A percentile compares a stretch with the other conserved stretches of the same genome.
Conservation (phyloP, 2,888 invertebrate species). For the Ramazzottius varieornatus region DNA sequence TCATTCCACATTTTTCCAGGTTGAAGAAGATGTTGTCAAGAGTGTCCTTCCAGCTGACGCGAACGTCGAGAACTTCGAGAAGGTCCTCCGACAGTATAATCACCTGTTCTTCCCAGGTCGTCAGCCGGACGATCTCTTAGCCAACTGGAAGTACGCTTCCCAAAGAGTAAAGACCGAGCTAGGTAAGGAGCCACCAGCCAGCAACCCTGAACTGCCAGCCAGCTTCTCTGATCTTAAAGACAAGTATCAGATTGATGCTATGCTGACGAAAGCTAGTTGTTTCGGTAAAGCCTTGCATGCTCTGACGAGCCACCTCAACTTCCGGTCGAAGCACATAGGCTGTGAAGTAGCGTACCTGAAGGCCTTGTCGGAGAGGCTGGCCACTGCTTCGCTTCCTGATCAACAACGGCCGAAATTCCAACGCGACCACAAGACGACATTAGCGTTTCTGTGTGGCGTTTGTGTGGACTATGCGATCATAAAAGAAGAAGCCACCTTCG, state of each 20-base stretch:
- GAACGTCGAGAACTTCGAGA: not conserved
- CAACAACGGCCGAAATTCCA: not conserved
- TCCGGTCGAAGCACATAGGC: not conserved
- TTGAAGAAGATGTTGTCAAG: no score
- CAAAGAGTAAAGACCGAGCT: not conserved
- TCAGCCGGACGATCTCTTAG: not conserved
- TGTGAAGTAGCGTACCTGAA: not conserved
- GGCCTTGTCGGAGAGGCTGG: not conserved
- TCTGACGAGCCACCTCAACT: not conserved
- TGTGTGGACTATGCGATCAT: not conserved
- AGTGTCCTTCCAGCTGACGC: no score
- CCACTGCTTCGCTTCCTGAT: not conserved
- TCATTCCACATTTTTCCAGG: no score
- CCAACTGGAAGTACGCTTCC: not conserved
- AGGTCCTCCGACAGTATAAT: not conserved
- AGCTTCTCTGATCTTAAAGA: not conserved
- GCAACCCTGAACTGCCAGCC: not conserved
- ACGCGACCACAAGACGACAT: not conserved
- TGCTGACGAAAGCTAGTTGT: not conserved
- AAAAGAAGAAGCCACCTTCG: not conserved
- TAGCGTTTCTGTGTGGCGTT: not conserved
- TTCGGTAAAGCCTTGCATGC: not conserved
- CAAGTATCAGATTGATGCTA: not conserved
- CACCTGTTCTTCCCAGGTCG: not conserved
- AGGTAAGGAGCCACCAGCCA: not conserved